phyloP scores from a whole-genome alignment of 2,888 invertebrate genomes.

The Stratiomys singularior region DNA sequence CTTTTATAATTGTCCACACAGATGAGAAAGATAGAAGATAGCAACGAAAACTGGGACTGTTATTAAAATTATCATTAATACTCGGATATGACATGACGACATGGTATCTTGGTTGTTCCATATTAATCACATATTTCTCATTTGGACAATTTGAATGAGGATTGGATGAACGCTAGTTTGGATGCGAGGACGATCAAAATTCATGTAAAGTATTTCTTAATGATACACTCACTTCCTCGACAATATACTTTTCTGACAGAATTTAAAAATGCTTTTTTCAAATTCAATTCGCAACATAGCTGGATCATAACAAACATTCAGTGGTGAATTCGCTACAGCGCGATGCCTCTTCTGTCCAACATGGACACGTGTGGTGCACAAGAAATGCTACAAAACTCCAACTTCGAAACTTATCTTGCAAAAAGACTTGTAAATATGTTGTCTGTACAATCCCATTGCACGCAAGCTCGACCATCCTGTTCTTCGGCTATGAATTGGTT shows the following conservation, averaged over 20 bases:
- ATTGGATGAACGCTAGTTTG: too few relatives aligned
- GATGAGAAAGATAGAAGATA: neutral
- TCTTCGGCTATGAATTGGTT: neutral
- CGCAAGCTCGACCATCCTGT: neutral
- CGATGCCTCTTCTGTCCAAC: neutral
- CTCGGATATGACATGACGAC: neutral
- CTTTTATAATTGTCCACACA: neutral
- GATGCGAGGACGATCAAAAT: neutral
- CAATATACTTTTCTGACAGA: too few relatives aligned
- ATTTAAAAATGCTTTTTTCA: too few relatives aligned
- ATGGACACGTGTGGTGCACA: neutral
- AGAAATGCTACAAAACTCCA: neutral
- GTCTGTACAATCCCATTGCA: neutral
- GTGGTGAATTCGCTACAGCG: too few relatives aligned
- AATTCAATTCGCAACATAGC: too few relatives aligned
- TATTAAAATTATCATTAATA: constrained; percentile 23
- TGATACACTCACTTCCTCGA: too few relatives aligned
- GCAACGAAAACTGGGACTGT: neutral
- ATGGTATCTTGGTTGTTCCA: neutral
- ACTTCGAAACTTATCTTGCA: neutral
- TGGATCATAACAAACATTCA: too few relatives aligned
- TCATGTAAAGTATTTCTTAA: too few relatives aligned
- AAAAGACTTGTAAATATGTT: neutral
- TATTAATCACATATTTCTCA: too few relatives aligned
- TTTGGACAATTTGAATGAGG: too few relatives aligned